phyloP scores from a whole-genome alignment of 2,797 vertebrate genomes.

The Sitta carolinensis region DNA sequence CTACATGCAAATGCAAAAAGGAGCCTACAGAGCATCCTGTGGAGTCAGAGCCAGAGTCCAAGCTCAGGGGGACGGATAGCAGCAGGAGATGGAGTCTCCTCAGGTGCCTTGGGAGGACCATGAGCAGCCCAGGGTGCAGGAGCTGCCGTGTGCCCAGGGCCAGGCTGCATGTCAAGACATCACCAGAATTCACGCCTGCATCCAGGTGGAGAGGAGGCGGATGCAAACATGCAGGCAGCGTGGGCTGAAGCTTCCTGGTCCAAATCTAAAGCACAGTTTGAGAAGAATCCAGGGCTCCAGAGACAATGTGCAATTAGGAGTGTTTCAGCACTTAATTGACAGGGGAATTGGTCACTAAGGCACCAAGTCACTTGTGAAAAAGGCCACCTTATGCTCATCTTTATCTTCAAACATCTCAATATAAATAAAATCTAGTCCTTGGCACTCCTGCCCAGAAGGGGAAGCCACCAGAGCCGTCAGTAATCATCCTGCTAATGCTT shows the following conservation, averaged over 20 bases:
- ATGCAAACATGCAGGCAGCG: background rate
- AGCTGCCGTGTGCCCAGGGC: rapidly evolving
- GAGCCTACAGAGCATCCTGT: background rate
- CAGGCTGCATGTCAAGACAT: background rate
- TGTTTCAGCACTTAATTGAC: background rate
- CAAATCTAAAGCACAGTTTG: background rate
- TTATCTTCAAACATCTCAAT: slow-evolving; percentile 33
- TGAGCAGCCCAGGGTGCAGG: background rate
- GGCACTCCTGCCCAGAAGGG: slow-evolving; percentile 28
- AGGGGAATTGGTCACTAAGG: background rate
- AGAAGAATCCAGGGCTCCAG: background rate
- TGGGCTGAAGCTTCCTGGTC: slow-evolving; percentile 54
- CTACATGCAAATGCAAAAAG: background rate
- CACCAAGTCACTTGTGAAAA: background rate
- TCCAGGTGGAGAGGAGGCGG: slow-evolving; percentile 41
- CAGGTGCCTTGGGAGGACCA: background rate
- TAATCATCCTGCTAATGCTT: slow-evolving; percentile 12
- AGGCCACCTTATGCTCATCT: slow-evolving; percentile 32
- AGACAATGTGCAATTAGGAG: background rate
- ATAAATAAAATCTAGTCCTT: slow-evolving; percentile 29
- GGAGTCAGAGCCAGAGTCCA: background rate
- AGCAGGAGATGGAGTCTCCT: background rate
- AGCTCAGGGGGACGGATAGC: background rate
- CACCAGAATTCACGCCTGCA: background rate
- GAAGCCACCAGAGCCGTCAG: background rate